A percentile compares a stretch with the other conserved stretches of the same genome.
Conservation (phyloP, 2,888 invertebrate genomes). For the Caradrina kadenii region DNA sequence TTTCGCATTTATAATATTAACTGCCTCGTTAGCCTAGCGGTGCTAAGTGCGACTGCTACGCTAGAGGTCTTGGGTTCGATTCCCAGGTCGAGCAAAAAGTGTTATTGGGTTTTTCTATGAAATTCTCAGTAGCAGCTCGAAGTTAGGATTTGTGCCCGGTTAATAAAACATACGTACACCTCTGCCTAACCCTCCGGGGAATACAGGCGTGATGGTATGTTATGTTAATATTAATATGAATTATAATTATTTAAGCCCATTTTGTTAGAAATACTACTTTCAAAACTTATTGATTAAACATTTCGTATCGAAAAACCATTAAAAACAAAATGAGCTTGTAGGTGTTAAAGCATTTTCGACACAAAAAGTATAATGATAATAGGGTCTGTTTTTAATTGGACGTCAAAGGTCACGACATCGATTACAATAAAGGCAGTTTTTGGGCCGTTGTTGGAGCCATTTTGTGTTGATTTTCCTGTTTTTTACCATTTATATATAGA, state of each 20-base stretch:
- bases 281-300: conserved; percentile 8
- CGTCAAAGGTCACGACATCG: conserved; percentile 35
- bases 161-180: too few relatives aligned
- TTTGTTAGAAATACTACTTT: background rate
- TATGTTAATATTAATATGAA: too few relatives aligned
- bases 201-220: too few relatives aligned
- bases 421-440: conserved; percentile 20
- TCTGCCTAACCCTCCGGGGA: too few relatives aligned
- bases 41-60: too few relatives aligned
- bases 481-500: background rate
- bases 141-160: too few relatives aligned
- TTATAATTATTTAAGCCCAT: background rate
- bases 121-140: too few relatives aligned
- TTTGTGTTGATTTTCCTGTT: conserved; percentile 22
- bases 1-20: too few relatives aligned
- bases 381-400: conserved; percentile 29
- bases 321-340: background rate
- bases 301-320: background rate
- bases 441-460: conserved; percentile 12
- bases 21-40: too few relatives aligned
- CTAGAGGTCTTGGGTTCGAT: too few relatives aligned
- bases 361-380: background rate
- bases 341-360: background rate
- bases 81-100: too few relatives aligned
- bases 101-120: too few relatives aligned